phyloP scores from a whole-genome alignment of 2,797 vertebrate genomes.

The Urophycis tenuis region DNA sequence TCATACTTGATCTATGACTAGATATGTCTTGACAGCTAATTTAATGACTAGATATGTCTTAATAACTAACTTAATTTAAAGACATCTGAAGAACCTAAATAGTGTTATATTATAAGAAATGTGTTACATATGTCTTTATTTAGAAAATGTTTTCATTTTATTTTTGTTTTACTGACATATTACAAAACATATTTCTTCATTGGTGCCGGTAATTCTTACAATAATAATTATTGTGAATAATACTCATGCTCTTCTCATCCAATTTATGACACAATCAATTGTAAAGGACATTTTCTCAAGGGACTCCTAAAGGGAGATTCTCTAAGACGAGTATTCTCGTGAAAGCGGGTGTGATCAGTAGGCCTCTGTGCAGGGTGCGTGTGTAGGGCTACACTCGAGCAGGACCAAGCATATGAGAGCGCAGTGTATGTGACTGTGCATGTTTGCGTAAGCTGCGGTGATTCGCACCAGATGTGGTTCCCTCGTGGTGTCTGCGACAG shows the following conservation, averaged over 20 bases:
- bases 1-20: too few relatives aligned
- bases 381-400: slow-evolving; percentile 22
- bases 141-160: not conserved
- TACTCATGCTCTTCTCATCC: not conserved
- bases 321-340: not conserved
- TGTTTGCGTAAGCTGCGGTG: slow-evolving; percentile 56
- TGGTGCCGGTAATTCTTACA: not conserved
- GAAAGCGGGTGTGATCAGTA: slow-evolving; percentile 1
- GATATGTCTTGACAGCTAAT: too few relatives aligned
- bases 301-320: slow-evolving; percentile 55
- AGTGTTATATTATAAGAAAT: too few relatives aligned
- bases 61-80: too few relatives aligned
- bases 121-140: too few relatives aligned
- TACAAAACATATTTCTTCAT: not conserved
- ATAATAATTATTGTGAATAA: not conserved
- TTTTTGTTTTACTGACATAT: not conserved
- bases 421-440: slow-evolving; percentile 43
- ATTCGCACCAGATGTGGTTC: slow-evolving; percentile 65
- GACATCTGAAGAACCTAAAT: too few relatives aligned
- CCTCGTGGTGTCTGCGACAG: slow-evolving; percentile 52
- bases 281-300: slow-evolving; percentile 43
- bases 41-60: too few relatives aligned
- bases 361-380: slow-evolving; percentile 16
- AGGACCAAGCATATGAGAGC: slow-evolving; percentile 31
- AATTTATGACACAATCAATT: not conserved